phyloP scores from a whole-genome alignment of 1,140 invertebrate genomes.

The Penaeus vannamei region DNA sequence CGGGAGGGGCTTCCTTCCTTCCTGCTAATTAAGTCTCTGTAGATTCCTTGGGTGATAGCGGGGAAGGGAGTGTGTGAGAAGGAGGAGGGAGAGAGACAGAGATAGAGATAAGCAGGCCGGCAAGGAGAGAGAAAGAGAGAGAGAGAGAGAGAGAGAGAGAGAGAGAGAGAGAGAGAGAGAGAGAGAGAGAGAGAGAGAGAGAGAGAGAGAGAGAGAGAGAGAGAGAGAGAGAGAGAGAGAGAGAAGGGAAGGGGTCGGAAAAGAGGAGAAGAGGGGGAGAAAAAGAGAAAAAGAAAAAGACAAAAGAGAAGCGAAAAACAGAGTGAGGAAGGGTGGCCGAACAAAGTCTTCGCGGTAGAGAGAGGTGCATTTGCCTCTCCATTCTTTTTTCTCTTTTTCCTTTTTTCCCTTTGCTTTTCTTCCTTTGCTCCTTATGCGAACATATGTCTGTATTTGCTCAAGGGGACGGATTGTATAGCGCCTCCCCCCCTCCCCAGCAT shows the following conservation, averaged over 20 bases:
- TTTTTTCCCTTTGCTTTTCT: too few relatives aligned
- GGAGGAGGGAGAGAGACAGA: background rate
- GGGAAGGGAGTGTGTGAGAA: background rate
- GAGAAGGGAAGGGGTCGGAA: background rate
- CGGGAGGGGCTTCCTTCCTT: background rate
- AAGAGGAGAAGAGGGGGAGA: background rate
- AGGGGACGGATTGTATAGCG: too few relatives aligned
- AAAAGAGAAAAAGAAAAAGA: background rate
- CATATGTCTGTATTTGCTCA: too few relatives aligned
- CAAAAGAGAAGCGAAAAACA: background rate
- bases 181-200: slow-evolving; percentile 8
- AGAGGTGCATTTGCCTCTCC: slow-evolving; percentile 9
- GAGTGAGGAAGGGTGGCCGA: too few relatives aligned
- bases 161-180: background rate
- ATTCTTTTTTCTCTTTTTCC: background rate
- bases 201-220: slow-evolving; percentile 8
- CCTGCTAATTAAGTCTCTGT: background rate
- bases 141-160: background rate
- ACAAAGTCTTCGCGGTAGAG: background rate
- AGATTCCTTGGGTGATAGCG: background rate
- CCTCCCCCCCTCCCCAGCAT: too few relatives aligned
- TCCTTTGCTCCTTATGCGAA: too few relatives aligned
- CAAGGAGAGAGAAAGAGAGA: background rate
- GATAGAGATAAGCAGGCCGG: background rate
- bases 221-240: background rate